A percentile compares a stretch with the other conserved stretches of the same genome.
These are phyloP conservation scores for Aphyosemion australe DNA, from an alignment of 2,113 vertebrate genomes.

Conservation along the genomic window DNA sequence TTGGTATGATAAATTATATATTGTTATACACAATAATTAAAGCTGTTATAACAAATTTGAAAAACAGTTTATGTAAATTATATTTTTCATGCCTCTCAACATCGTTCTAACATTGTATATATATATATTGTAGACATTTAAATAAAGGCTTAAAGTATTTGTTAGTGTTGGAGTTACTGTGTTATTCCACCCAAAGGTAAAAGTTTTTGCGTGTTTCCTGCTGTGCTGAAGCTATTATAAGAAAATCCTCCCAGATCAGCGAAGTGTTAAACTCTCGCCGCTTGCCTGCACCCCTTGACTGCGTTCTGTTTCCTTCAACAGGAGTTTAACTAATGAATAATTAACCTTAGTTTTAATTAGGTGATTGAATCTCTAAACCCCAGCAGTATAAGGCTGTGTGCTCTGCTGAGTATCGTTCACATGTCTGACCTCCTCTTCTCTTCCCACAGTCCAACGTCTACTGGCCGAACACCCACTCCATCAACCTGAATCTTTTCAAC, in stretches of 20 bases:
- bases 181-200: too few relatives aligned
- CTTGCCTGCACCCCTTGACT: too few relatives aligned
- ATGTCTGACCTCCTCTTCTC: neutral
- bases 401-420: slow-evolving; percentile 5
- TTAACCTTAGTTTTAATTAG: slow-evolving; percentile 37
- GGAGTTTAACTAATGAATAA: slow-evolving; percentile 38
- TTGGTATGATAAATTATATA: too few relatives aligned
- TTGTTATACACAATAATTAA: too few relatives aligned
- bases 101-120: too few relatives aligned
- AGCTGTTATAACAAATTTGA: too few relatives aligned
- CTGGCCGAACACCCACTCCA: slow-evolving; percentile 94
- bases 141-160: too few relatives aligned
- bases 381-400: neutral
- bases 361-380: slow-evolving; percentile 32
- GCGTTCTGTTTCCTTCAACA: slow-evolving; percentile 15
- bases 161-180: too few relatives aligned
- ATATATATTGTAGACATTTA: too few relatives aligned
- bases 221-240: neutral
- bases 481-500: slow-evolving; percentile 94
- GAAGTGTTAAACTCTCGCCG: slow-evolving; percentile 21
- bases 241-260: neutral
- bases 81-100: too few relatives aligned
- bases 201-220: neutral
- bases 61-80: too few relatives aligned
- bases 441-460: slow-evolving; percentile 89